These are phyloP conservation scores for Odocoileus hemionus DNA, from an alignment of 2,113 vertebrate species.

Conservation along the genomic window DNA sequence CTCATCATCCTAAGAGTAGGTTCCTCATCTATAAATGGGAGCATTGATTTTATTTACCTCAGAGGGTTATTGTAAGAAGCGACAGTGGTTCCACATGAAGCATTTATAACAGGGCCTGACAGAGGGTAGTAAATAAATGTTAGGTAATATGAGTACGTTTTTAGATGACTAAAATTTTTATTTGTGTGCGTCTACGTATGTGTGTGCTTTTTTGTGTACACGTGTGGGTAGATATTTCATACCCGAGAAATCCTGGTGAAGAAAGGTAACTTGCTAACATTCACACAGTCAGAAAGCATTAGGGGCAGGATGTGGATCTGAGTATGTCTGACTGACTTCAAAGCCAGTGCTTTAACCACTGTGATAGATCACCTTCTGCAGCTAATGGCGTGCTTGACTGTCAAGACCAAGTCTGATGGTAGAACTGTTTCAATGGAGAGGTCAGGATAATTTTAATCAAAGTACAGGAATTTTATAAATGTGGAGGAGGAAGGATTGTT, in stretches of 20 bases:
- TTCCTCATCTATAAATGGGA: not conserved
- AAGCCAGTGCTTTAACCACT: not conserved
- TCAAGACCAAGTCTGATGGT: not conserved
- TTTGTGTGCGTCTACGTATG: not conserved
- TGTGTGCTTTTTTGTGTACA: not conserved
- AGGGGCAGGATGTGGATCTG: not conserved
- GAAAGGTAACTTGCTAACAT: not conserved
- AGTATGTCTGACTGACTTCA: not conserved
- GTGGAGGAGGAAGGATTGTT: not conserved
- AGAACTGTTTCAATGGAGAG: not conserved
- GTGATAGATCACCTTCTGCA: not conserved
- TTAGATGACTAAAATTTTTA: not conserved
- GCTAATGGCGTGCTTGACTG: not conserved
- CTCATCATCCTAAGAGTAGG: not conserved
- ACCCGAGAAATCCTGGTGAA: not conserved
- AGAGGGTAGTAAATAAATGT: not conserved
- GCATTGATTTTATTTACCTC: not conserved
- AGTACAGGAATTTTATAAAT: not conserved
- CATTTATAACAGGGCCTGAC: not conserved
- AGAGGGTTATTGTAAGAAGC: not conserved
- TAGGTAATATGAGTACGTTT: not conserved
- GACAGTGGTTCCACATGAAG: not conserved
- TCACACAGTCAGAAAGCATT: not conserved
- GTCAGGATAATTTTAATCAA: not conserved
- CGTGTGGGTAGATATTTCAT: not conserved